Evolutionary conservation across 2,888 invertebrate genomes (phyloP).

Genomic region (Xiphydria camelus): DNA sequence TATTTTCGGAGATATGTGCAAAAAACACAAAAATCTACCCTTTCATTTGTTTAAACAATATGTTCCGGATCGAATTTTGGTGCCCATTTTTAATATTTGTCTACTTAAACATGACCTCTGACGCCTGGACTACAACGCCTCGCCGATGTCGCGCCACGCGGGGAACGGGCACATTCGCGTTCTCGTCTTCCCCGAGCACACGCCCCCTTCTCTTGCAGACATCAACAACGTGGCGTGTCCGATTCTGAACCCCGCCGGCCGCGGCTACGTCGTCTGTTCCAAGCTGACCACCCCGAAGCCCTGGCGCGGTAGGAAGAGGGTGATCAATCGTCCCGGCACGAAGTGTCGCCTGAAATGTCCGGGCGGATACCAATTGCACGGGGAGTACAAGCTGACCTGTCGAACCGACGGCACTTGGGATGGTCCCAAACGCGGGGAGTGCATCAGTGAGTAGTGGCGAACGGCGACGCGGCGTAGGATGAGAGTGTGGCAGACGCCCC

Average conservation of each 20-base stretch:
- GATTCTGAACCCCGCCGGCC: slow-evolving; percentile 56
- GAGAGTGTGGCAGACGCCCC: too few relatives aligned
- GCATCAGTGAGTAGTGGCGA: slow-evolving; percentile 58
- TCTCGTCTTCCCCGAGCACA: too few relatives aligned
- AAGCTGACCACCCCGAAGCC: slow-evolving; percentile 40
- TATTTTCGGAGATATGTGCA: too few relatives aligned
- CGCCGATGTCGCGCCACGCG: too few relatives aligned
- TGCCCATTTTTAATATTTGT: too few relatives aligned
- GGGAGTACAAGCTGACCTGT: slow-evolving; percentile 58
- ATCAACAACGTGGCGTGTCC: slow-evolving; percentile 53
- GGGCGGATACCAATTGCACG: slow-evolving; percentile 55
- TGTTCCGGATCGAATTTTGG: too few relatives aligned
- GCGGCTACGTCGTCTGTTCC: slow-evolving; percentile 60
- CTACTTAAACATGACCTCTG: too few relatives aligned
- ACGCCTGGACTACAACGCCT: too few relatives aligned
- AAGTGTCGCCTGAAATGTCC: slow-evolving; percentile 60
- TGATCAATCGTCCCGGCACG: slow-evolving; percentile 58
- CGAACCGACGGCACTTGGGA: slow-evolving; percentile 57
- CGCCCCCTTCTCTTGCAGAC: slow-evolving; percentile 27
- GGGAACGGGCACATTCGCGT: too few relatives aligned
- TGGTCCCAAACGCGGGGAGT: slow-evolving; percentile 57
- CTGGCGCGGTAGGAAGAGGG: slow-evolving; percentile 26
- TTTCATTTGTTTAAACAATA: too few relatives aligned
- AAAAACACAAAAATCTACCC: too few relatives aligned
- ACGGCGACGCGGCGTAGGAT: too few relatives aligned